These are phyloP conservation scores for Dasypus novemcinctus DNA, from an alignment of 2,113 vertebrate species.

Conservation along the genomic window DNA sequence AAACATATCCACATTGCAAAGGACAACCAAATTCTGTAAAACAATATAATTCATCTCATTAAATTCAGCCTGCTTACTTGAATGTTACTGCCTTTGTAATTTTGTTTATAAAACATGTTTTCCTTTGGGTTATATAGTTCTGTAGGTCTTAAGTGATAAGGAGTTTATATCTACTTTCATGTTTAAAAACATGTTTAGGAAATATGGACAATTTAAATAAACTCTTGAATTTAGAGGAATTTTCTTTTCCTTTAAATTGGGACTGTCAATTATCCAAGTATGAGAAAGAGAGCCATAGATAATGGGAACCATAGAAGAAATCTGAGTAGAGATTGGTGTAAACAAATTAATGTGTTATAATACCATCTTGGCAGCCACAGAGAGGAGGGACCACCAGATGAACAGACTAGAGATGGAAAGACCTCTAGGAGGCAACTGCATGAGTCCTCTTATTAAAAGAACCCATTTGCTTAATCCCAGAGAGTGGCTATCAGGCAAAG, in stretches of 20 bases:
- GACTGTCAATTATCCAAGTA: neutral
- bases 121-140: neutral
- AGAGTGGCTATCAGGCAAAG: neutral
- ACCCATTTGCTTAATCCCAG: neutral
- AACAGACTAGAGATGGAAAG: neutral
- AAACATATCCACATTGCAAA: neutral
- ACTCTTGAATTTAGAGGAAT: neutral
- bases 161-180: neutral
- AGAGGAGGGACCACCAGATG: neutral
- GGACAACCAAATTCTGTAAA: neutral
- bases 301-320: neutral
- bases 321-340: neutral
- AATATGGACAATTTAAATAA: neutral
- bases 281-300: neutral
- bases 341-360: neutral
- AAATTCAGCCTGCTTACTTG: constrained; percentile 3
- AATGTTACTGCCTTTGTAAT: neutral
- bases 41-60: neutral
- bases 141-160: neutral
- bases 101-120: neutral
- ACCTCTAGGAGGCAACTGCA: neutral
- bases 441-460: neutral
- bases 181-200: neutral
- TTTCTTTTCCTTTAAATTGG: constrained; percentile 44
- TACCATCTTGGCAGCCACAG: neutral